These are phyloP conservation scores for Sarcophaga subvicina DNA, from an alignment of 2,888 invertebrate genomes.

Conservation along the genomic window DNA sequence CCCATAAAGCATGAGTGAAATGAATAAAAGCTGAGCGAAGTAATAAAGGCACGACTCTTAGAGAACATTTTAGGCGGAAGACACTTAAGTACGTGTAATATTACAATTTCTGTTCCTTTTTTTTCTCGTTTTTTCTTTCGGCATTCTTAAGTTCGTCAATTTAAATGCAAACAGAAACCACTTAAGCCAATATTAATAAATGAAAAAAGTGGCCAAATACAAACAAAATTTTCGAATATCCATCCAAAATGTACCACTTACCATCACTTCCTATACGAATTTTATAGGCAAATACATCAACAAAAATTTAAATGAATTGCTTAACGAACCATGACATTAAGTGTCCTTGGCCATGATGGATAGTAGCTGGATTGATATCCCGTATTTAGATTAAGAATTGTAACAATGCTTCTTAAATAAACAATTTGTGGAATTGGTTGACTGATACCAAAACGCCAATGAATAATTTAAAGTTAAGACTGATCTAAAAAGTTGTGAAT, in stretches of 20 bases:
- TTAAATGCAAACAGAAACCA: slow-evolving; percentile 55
- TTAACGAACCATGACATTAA: no score
- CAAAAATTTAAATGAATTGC: no score
- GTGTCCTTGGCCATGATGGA: no score
- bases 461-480: no score
- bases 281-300: no score
- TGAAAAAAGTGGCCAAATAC: slow-evolving; percentile 36
- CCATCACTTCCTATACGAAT: no score
- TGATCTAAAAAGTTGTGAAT: no score
- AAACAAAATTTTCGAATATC: neutral
- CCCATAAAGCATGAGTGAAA: neutral
- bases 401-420: no score
- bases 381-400: no score
- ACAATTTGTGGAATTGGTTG: no score
- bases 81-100: slow-evolving; percentile 62
- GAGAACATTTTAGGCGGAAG: slow-evolving; percentile 47
- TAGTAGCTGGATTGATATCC: no score
- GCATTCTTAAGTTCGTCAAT: slow-evolving; percentile 59
- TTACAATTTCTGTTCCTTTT: slow-evolving; percentile 48
- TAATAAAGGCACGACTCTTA: slow-evolving; percentile 7
- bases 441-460: no score
- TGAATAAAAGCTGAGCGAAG: slow-evolving; percentile 8
- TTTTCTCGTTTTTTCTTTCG: neutral
- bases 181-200: slow-evolving; percentile 60
- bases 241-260: neutral